Evolutionary conservation across 2,888 invertebrate species (phyloP), one percentile per base, ranked within the genome.

Genomic region (Acleris literana): DNA sequence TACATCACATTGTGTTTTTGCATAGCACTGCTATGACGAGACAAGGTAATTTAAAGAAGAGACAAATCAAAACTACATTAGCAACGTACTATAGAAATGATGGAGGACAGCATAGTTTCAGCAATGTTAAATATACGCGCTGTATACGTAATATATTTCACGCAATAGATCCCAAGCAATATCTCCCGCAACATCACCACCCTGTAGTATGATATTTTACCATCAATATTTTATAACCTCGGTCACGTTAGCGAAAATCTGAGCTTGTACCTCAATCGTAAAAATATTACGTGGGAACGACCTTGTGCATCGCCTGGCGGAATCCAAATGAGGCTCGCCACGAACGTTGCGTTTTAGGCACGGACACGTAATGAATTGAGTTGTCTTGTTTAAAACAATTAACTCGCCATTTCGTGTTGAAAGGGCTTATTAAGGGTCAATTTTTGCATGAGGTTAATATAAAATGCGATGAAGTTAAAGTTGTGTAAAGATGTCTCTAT

Each of bases 241-340:
- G 43, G 55, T 56, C 43, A 60, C 49, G 60, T 51, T 54, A 55
- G 65, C 43, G 60, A 55, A 65, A 48, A 53, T 64, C 64, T 46
- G 51, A 20, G 59, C 46, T 48, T 64, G 22, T 56, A 60, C 65
- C 55, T 55, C 65, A 66, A 61, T 61, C 65, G 60, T 66, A 66
- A 66, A 65, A 66, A 61, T 66, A 66, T 66, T 66, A 66, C 65
- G 65, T 66, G 65, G 56, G 56, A 66, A 61, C 55, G 56, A 17
- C 61, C 65, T 66, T 52, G 61, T 55, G 55, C 60, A 49, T 44
- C 55, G 61, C 56, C 49, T 44, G 33, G 17, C 25, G 17, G 65
- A 61, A 61, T 66, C 61, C 61, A 56, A 66, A 66, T 66, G 65
- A 66, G 54, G 22, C 44, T 56, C 44, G 56, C 63, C 51, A 51